Base-by-base conservation (phyloP, 2,888 invertebrate species). In the Habroteleia sp. region DNA sequence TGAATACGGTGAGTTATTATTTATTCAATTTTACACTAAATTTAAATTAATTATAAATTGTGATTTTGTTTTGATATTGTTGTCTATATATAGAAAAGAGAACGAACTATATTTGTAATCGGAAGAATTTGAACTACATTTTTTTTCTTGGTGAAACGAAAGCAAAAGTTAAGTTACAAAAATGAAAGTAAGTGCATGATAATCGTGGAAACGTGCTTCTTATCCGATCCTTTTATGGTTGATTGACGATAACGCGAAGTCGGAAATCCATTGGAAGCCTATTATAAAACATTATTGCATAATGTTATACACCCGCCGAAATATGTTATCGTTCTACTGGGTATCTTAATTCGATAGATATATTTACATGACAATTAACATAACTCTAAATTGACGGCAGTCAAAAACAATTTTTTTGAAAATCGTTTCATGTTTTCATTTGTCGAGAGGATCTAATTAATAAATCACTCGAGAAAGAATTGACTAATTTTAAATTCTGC, bases 181-280 rank as follows among this genome's bases (percentile, higher is more conserved):
- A 65, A 54, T 62, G 58, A 65, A 73, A 73, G 73, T 65, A 29
- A 63, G 33, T 58, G 58, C 58, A 65, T 58, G 60, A 50, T 65
- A 65, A 60, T 73, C 58, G 37, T 58, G 65, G 65, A 72, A 72
- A 65, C 72, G 37, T 39, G 52, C 37, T 60, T 63, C 29, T 73
- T 73, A 58, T 73, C 65, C 58, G 73, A 52, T 73, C 65, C 65
- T 73, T 73, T 73, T 73, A 65, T 65, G 73, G 65, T 33, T 50
- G 65, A 73, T 65, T 65, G 58, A 58, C 58, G 65, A 73, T 58
- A 58, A 50, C 58, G 17, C 20, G n/a, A 50, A 58, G 56, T 52
- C 72, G 56, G 63, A 50, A 63, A 65, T 33, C 23, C 72, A 58
- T 63, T 72, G 48, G 56, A 63, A 72, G 63, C 63, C 56, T 56